Conservation (phyloP, 2,888 invertebrate species). For the Zeuzera pyrina region DNA sequence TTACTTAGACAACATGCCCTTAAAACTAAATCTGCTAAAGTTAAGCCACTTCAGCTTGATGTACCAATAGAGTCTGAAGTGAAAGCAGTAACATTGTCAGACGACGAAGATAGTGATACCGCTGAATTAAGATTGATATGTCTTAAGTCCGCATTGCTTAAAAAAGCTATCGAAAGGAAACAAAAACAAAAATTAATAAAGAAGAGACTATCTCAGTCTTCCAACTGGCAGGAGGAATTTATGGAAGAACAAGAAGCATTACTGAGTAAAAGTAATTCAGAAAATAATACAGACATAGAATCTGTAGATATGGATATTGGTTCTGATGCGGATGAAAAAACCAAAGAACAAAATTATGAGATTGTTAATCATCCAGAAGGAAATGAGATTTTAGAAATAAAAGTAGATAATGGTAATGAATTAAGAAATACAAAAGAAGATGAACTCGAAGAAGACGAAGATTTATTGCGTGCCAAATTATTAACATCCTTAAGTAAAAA, state of each 20-base stretch:
- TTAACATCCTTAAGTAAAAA: constrained; percentile 74
- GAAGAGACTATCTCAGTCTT: constrained; percentile 45
- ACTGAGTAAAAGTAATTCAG: constrained; percentile 28
- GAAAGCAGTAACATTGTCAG: constrained; percentile 30
- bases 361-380: constrained; percentile 5
- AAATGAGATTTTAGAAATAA: constrained; percentile 12
- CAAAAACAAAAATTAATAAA: constrained; percentile 53
- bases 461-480: constrained; percentile 72
- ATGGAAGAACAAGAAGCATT: constrained; percentile 24
- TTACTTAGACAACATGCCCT: constrained; percentile 55
- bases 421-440: constrained; percentile 27
- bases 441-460: constrained; percentile 74
- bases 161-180: constrained; percentile 76
- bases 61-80: constrained; percentile 15
- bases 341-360: constrained; percentile 29
- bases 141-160: constrained; percentile 77
- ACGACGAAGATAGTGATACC: constrained; percentile 75
- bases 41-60: constrained; percentile 19
- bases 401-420: constrained; percentile 12
- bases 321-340: constrained; percentile 54
- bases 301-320: constrained; percentile 70
- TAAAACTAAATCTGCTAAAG: constrained; percentile 49
- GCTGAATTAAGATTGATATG: constrained; percentile 76
- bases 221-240: constrained; percentile 39
- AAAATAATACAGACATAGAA: constrained; percentile 62